Evolutionary conservation across 2,797 vertebrate genomes (phyloP).

Genomic region (Monodelphis domestica): DNA sequence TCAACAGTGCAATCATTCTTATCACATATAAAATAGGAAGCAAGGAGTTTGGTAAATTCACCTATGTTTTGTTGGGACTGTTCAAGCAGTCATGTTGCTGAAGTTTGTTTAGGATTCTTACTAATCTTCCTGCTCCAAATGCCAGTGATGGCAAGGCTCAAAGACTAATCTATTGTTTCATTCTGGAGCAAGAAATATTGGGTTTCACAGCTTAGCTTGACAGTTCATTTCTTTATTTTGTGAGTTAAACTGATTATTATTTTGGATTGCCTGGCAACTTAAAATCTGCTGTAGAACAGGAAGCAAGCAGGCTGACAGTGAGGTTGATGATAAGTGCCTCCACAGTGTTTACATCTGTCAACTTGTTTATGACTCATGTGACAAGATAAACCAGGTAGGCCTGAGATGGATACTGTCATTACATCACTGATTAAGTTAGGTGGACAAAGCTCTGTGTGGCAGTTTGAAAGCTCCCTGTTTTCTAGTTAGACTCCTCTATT

Average conservation of each 20-base stretch:
- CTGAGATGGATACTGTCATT: conserved; percentile 46
- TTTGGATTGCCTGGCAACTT: conserved; percentile 54
- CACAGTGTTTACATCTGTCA: conserved; percentile 71
- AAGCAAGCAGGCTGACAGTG: conserved; percentile 64
- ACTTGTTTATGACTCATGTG: conserved; percentile 56
- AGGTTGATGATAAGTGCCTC: conserved; percentile 71
- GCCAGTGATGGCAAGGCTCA: background rate
- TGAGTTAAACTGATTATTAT: conserved; percentile 12
- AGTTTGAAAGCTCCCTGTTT: conserved; percentile 29
- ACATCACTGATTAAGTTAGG: conserved; percentile 22
- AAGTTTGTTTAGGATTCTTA: background rate
- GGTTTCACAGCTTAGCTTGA: background rate
- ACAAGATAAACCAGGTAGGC: conserved; percentile 67
- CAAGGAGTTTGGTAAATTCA: background rate
- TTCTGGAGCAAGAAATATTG: background rate
- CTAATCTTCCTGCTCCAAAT: background rate
- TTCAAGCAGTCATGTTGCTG: background rate
- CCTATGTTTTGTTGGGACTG: background rate
- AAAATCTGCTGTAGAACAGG: conserved; percentile 5
- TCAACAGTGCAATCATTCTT: background rate
- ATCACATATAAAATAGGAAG: background rate
- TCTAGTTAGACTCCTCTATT: conserved; percentile 13
- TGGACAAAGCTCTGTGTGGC: conserved; percentile 20
- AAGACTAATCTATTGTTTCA: background rate
- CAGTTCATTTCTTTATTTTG: conserved; percentile 35